A percentile compares a stretch with the other conserved stretches of the same genome.
Evolutionary conservation across 2,797 vertebrate species (phyloP).

Genomic region (Nyctibius grandis): DNA sequence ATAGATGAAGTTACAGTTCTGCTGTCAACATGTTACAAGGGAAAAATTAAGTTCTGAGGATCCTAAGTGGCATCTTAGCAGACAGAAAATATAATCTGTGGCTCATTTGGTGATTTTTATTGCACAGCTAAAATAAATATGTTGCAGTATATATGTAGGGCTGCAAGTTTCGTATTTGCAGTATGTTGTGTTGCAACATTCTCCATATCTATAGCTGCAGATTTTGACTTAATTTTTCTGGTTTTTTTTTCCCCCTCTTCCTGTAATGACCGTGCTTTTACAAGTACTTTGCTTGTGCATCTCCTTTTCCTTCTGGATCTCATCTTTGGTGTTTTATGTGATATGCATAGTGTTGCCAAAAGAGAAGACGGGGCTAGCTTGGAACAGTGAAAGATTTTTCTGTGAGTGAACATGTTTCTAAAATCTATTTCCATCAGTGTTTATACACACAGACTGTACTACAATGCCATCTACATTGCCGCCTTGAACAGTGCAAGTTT

Average conservation of each 20-base stretch:
- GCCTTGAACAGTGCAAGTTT: neutral
- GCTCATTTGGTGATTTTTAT: neutral
- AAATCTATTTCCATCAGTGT: neutral
- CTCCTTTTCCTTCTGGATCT: neutral
- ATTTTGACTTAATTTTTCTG: neutral
- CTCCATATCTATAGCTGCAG: neutral
- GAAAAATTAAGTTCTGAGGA: neutral
- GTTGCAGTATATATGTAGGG: neutral
- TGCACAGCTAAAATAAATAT: neutral
- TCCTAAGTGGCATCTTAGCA: neutral
- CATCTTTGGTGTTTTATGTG: neutral
- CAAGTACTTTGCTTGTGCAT: neutral
- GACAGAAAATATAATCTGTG: neutral
- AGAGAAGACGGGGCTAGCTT: neutral
- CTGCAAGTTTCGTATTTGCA: neutral
- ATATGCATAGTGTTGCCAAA: neutral
- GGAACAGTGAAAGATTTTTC: neutral
- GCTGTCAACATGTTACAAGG: neutral
- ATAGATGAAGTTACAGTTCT: neutral
- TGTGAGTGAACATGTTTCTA: neutral
- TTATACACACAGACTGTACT: neutral
- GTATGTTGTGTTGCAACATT: neutral
- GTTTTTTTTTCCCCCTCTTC: rapidly evolving
- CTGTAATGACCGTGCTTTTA: neutral
- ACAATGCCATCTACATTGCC: neutral